These are phyloP conservation scores for Eclectus roratus DNA, from an alignment of 2,113 vertebrate species.

Conservation along the genomic window DNA sequence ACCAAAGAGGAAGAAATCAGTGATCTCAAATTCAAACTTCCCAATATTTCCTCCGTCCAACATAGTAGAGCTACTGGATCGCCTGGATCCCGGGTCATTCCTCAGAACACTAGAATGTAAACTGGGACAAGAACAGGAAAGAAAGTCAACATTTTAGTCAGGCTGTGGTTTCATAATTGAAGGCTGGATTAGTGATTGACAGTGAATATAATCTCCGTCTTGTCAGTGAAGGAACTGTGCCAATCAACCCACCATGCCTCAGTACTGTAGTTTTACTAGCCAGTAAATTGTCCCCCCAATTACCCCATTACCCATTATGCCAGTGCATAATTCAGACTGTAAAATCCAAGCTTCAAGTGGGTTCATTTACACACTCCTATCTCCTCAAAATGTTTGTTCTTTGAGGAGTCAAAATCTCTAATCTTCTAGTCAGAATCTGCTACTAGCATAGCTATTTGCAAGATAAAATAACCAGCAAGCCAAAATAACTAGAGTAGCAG, in stretches of 20 bases:
- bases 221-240: background rate
- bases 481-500: background rate
- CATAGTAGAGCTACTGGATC: conserved; percentile 92
- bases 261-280: background rate
- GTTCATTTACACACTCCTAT: background rate
- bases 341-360: background rate
- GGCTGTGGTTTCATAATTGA: background rate
- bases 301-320: background rate
- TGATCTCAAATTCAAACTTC: conserved; percentile 94
- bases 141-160: background rate
- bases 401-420: background rate
- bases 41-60: conserved; percentile 82
- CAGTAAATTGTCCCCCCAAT: background rate
- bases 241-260: background rate
- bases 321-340: background rate
- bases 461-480: background rate
- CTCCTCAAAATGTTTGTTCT: background rate
- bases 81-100: conserved; percentile 81
- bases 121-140: conserved; percentile 66
- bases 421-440: background rate
- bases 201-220: background rate
- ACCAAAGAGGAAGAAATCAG: conserved; percentile 96
- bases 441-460: background rate
- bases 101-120: conserved; percentile 90
- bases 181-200: background rate